phyloP scores from a whole-genome alignment of 2,888 invertebrate genomes.

The Chironomus tentans region DNA sequence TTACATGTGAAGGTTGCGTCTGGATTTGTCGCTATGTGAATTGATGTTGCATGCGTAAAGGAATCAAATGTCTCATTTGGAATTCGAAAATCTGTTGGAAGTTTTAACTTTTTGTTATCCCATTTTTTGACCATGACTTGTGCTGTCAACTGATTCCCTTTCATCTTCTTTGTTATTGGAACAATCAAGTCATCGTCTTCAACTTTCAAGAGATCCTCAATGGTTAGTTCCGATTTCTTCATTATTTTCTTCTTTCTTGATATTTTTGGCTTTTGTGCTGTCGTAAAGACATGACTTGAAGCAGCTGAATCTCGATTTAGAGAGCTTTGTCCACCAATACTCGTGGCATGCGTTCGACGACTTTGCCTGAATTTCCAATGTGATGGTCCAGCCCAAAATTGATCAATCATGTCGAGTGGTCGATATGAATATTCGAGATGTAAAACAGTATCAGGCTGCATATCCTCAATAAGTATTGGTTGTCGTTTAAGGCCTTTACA shows the following conservation, averaged over 20 bases:
- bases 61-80: slow-evolving; percentile 31
- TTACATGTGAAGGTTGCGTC: slow-evolving; percentile 1
- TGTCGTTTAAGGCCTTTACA: slow-evolving; percentile 38
- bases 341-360: slow-evolving; percentile 1
- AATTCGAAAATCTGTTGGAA: slow-evolving; percentile 38
- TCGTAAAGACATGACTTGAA: no score
- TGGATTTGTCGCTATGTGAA: neutral
- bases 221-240: neutral
- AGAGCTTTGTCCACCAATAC: neutral
- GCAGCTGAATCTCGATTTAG: no score
- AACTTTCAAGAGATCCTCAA: neutral
- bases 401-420: slow-evolving; percentile 43
- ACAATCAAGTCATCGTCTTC: neutral
- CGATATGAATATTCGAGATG: slow-evolving; percentile 63
- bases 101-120: slow-evolving; percentile 39
- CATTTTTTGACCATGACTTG: slow-evolving; percentile 35
- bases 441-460: slow-evolving; percentile 45
- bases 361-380: slow-evolving; percentile 68
- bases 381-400: slow-evolving; percentile 71
- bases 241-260: neutral
- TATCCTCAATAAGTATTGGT: slow-evolving; percentile 46
- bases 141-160: neutral
- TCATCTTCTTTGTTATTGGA: neutral
- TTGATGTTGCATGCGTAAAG: neutral
- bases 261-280: neutral